Evolutionary conservation across 2,113 vertebrate genomes (phyloP), one percentile per base, ranked within the genome.

Genomic region (Pangasianodon hypophthalmus): DNA sequence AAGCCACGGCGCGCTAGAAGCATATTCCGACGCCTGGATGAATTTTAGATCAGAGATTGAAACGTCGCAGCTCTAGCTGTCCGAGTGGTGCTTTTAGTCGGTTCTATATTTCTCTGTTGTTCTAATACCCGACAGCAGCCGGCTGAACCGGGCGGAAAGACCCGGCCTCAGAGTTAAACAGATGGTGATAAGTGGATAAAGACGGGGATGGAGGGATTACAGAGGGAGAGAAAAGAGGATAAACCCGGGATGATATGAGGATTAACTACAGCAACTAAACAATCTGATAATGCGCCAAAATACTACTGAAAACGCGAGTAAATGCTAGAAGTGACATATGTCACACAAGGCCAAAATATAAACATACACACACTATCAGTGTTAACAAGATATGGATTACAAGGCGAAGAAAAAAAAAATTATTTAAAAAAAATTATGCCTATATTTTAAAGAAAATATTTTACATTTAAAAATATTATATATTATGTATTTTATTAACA

Each of bases 201-300:
- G 92, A 44, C 85, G 93, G 89, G 92, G 92, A 94, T 94, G 93
- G 93, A 88, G 92, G 93, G 95, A 96, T 96, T 96, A 96, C 41
- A 93, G 92, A 88, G 54, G 90, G 91, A 94, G 93, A 94, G 94
- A 94, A 95, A 94, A 94, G 93, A 92, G 93, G 94, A 94, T 95
- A 93, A 95, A 94, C 71, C 46, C 79, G 81, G 94, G 95, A 95
- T 95, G 94, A 96, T 94, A 92, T 89, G 88, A 92, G 95, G 96
- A 96, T 96, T 96, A 96, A 93, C 94, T 93, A 93, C 93, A 92
- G 91, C 92, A 93, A 94, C 94, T 94, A 93, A 95, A 90, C 93
- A 92, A 92, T 91, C 94, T 95, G 95, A 95, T 96, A 94, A 94
- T 94, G 93, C 92, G 91, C 92, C 91, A 92, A 92, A 88, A 87